A percentile compares a stretch with the other conserved stretches of the same genome.
Evolutionary conservation across 2,113 vertebrate genomes (phyloP).

Genomic region (Dromiciops gliroides): DNA sequence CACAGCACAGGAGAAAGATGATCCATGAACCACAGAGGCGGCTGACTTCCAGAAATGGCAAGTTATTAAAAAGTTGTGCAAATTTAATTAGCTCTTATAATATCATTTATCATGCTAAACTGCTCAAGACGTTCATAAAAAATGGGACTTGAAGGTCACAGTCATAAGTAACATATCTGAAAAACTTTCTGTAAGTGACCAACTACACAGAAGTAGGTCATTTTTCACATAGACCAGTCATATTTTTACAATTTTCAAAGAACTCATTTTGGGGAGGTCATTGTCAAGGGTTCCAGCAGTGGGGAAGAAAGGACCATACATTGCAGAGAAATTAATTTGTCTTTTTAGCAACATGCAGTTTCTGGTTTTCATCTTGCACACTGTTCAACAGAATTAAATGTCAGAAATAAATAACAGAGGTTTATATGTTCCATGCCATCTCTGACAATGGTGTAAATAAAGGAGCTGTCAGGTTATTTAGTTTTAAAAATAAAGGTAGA

Average conservation of each 20-base stretch:
- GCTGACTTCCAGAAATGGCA: slow-evolving; percentile 64
- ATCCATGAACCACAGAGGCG: slow-evolving; percentile 38
- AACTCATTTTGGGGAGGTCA: slow-evolving; percentile 31
- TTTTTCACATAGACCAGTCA: slow-evolving; percentile 41
- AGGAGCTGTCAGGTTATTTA: slow-evolving; percentile 53
- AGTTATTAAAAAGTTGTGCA: slow-evolving; percentile 69
- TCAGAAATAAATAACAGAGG: slow-evolving; percentile 49
- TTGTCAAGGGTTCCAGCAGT: slow-evolving; percentile 27
- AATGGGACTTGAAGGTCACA: slow-evolving; percentile 69
- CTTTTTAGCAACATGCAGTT: slow-evolving; percentile 10
- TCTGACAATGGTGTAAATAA: slow-evolving; percentile 50
- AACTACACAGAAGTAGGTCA: slow-evolving; percentile 20
- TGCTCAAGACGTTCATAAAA: slow-evolving; percentile 53
- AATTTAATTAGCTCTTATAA: slow-evolving; percentile 71
- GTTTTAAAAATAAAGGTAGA: slow-evolving; percentile 58
- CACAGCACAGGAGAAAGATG: slow-evolving; percentile 12
- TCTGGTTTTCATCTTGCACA: slow-evolving; percentile 48
- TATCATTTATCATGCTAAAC: slow-evolving; percentile 73
- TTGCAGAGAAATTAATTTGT: neutral
- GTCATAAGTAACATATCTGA: slow-evolving; percentile 15
- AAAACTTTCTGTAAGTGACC: neutral
- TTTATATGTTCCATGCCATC: slow-evolving; percentile 28
- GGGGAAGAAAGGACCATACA: neutral
- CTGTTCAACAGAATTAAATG: slow-evolving; percentile 18
- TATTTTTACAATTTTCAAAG: slow-evolving; percentile 50